Percentiles rank a stretch among this genome's conserved stretches.
Conservation (phyloP, 2,888 invertebrate genomes). For the Rhagonycha fulva region DNA sequence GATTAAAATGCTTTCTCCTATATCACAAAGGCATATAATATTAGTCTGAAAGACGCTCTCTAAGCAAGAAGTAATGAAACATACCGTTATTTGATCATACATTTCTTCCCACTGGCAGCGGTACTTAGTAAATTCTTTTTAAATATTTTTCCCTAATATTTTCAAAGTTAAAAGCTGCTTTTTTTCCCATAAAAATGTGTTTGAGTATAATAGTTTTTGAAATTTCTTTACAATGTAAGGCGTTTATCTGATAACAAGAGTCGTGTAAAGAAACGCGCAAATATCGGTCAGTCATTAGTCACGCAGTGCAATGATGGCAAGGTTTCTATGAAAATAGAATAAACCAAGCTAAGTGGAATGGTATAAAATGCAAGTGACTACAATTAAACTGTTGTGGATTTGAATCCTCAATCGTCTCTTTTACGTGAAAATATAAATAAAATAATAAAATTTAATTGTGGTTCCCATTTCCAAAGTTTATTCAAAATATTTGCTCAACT, state of each 20-base stretch:
- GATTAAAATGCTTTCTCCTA: not conserved
- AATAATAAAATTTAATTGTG: too few relatives aligned
- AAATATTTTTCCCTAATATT: not conserved
- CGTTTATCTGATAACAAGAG: not conserved
- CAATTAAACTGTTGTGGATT: too few relatives aligned
- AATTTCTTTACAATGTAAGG: not conserved
- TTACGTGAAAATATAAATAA: too few relatives aligned
- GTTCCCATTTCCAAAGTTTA: too few relatives aligned
- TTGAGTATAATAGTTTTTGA: not conserved
- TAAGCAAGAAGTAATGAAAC: not conserved
- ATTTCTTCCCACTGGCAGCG: not conserved
- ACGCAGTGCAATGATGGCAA: not conserved
- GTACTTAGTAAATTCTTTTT: not conserved
- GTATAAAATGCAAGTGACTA: too few relatives aligned
- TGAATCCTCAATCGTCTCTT: too few relatives aligned
- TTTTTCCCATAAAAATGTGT: not conserved
- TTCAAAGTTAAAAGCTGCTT: not conserved
- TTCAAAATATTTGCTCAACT: not conserved
- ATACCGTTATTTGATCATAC: not conserved
- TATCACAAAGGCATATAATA: not conserved
- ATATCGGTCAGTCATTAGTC: not conserved
- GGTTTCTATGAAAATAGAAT: too few relatives aligned
- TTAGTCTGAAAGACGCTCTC: not conserved
- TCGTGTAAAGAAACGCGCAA: not conserved
- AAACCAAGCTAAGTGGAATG: too few relatives aligned